Evolutionary conservation across 2,888 invertebrate genomes (phyloP).

Genomic region (Cheiracanthium punctorium): DNA sequence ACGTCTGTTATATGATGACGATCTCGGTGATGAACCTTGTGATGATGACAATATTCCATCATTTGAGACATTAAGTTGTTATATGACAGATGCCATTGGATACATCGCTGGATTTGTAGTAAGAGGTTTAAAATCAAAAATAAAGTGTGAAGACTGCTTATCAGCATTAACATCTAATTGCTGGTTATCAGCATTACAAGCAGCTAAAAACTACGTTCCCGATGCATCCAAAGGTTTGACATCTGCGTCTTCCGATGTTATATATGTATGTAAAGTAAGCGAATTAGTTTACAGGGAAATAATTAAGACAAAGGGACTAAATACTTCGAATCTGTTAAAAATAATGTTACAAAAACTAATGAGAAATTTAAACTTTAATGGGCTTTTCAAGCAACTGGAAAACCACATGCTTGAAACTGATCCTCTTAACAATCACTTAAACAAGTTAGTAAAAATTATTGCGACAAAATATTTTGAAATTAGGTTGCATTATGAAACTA

Average conservation of each 20-base stretch:
- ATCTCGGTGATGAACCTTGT: not conserved
- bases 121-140: not conserved
- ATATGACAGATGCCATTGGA: not conserved
- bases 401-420: too few relatives aligned
- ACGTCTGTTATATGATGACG: not conserved
- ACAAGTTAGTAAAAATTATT: too few relatives aligned
- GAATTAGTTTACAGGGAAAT: not conserved
- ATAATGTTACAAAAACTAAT: not conserved
- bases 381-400: not conserved
- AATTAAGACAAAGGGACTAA: not conserved
- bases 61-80: not conserved
- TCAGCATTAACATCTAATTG: not conserved
- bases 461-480: too few relatives aligned
- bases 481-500: too few relatives aligned
- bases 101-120: not conserved
- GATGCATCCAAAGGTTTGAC: not conserved
- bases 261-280: not conserved
- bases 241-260: not conserved
- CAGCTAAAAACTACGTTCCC: not conserved
- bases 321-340: not conserved
- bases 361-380: not conserved
- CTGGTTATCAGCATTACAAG: not conserved
- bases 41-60: not conserved
- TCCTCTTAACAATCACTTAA: too few relatives aligned
- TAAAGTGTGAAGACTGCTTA: not conserved